Evolutionary conservation across 2,113 vertebrate genomes (phyloP), one percentile per base, ranked within the genome.

Genomic region (Canis aureus): DNA sequence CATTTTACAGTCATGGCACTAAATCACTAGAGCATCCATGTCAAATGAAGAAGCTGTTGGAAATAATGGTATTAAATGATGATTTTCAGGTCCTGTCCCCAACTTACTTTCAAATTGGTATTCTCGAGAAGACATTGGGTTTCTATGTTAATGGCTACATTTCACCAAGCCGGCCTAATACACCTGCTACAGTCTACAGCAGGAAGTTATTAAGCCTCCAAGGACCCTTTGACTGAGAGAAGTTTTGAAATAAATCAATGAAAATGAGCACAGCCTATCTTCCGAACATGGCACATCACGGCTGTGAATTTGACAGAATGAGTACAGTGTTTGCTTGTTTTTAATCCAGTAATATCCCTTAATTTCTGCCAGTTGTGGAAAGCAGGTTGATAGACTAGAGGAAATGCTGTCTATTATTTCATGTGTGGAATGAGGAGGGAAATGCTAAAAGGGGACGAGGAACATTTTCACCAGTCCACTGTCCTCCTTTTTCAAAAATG

Each of bases 271-370:
- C 38, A 74, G 49, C 81, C 78, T 98, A 78, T 97, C 98, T 99
- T 98, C 91, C 95, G 94, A 98, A 55, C 53, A 53, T 66, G 16
- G 92, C 84, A 89, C 85, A 83, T 98, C 95, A 95, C 2, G 55
- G 66, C 92, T 88, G 3, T 43, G 43, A 43, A 43, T 94, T 93
- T 98, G 98, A 98, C 96, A 97, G 98, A 98, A 98, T 89, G 92
- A 97, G 91, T 92, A 89, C 97, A 97, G 59, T 95, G 74, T 98
- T 98, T 98, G 97, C 86, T 98, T 91, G 43, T 67, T 98, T 98
- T 97, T 83, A 98, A 93, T 71, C 76, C 92, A 82, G 74, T 94
- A 93, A 93, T 97, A 87, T 86, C 94, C 89, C 84, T 93, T 98
- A 88, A 98, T 97, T 97, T 96, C 89, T 89, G 69, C 87, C 97